Percentiles rank a stretch among this genome's conserved stretches.
Evolutionary conservation across 2,888 invertebrate species (phyloP).

Genomic region (Beris chalybata): DNA sequence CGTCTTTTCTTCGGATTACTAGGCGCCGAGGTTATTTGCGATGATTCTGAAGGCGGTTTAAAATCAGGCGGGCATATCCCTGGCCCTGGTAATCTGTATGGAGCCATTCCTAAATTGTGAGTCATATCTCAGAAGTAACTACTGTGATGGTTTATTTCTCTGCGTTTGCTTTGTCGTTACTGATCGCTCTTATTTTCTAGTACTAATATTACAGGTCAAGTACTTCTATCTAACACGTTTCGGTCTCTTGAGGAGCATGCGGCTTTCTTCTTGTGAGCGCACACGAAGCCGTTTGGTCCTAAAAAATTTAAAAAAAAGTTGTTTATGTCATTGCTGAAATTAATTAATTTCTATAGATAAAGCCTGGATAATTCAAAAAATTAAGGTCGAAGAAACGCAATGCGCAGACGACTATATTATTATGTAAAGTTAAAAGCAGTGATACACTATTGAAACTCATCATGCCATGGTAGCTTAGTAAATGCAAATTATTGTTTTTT

Average conservation of each 20-base stretch:
- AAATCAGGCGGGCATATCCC: constrained; percentile 73
- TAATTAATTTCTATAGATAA: too few species aligned
- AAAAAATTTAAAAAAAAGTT: constrained; percentile 28
- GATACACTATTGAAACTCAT: too few species aligned
- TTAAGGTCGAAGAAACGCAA: too few species aligned
- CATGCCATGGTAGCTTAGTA: too few species aligned
- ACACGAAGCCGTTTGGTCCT: constrained; percentile 39
- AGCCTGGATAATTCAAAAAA: too few species aligned
- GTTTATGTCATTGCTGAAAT: not conserved
- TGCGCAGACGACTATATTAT: too few species aligned
- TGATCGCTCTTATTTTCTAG: not conserved
- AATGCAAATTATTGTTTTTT: too few species aligned
- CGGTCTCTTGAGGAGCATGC: constrained; percentile 38
- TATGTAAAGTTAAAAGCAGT: too few species aligned
- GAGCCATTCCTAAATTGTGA: constrained; percentile 82
- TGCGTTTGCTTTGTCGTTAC: constrained; percentile 12
- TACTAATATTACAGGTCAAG: constrained; percentile 1
- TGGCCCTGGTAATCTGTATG: constrained; percentile 73
- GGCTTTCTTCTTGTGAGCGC: constrained; percentile 38
- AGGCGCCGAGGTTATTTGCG: constrained; percentile 73
- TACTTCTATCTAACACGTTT: constrained; percentile 36
- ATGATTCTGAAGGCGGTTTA: constrained; percentile 71
- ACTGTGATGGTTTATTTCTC: constrained; percentile 23
- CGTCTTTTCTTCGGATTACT: constrained; percentile 86
- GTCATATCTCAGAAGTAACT: constrained; percentile 60